Percentiles rank a stretch among this genome's conserved stretches.
phyloP scores from a whole-genome alignment of 2,797 vertebrate species.

The Allobates femoralis region DNA sequence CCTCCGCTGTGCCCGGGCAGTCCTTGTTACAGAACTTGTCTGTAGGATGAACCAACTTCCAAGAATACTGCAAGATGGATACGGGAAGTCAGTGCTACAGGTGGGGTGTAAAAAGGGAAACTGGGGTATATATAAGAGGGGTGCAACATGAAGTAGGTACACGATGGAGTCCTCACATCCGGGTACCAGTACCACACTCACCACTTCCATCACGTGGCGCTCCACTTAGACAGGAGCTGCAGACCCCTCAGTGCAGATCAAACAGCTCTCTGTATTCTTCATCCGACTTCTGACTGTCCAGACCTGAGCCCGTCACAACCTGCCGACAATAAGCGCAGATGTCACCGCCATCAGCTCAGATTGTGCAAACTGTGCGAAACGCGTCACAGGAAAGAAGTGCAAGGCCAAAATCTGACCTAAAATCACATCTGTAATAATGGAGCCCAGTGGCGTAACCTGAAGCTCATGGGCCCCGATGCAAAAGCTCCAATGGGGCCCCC shows the following conservation, averaged over 20 bases:
- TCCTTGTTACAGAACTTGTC: constrained; percentile 99
- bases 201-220: constrained; percentile 99
- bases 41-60: constrained; percentile 98
- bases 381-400: no score
- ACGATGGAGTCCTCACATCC: background rate
- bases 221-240: constrained; percentile 98
- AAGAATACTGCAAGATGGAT: constrained; percentile 86
- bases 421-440: no score
- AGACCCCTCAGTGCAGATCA: constrained; percentile 93
- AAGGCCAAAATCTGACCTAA: no score
- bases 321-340: constrained; percentile 65
- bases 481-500: no score
- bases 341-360: background rate
- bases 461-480: no score
- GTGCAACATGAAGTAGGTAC: background rate
- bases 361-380: no score
- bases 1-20: constrained; percentile 95
- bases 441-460: no score
- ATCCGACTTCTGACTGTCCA: constrained; percentile 98
- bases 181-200: constrained; percentile 72
- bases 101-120: background rate
- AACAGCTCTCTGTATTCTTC: constrained; percentile 97
- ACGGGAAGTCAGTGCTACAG: background rate
- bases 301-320: constrained; percentile 96
- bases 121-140: background rate